Evolutionary conservation across 2,888 invertebrate species (phyloP), one percentile per base, ranked within the genome.

Genomic region (Orthonychiurus folsomi): DNA sequence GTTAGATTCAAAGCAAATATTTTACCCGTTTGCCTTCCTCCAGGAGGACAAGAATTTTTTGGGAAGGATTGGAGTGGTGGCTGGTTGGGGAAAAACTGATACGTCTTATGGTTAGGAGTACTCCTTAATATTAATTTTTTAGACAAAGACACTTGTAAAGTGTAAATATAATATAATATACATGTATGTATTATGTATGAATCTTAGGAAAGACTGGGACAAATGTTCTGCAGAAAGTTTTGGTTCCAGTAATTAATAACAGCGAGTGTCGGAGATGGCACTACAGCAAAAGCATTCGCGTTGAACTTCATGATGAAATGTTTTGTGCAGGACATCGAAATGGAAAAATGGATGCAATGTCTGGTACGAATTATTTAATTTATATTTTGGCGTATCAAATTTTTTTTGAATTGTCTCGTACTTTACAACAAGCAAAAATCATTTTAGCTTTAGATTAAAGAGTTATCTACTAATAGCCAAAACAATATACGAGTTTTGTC

Each of bases 11-110:
- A 80, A 59, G 81, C 79, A 47, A 87, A 89, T 74, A 88, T 90
- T 67, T 78, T 86, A 27, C 89, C 90, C 1, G 88, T 90, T 64
- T 90, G 90, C 73, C 79, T 90, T 53, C 90, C 90, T 0, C 80
- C 82, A 9, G 75, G n/a, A 76, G 37, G 74, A 74, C 20, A 75
- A 77, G 24, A 73, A 75, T 57, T 78, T 77, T 66, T 75, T 75
- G 54, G 84, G 84, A 0, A 79, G 81, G 63, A 81, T 81, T 63
- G 86, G 83, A 1, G 79, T 84, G 1, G 88, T 89, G 0, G 89
- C 89, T 0, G 89, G 89, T 0, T 90, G 89, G 89, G 89, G 89
- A 1, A 89, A 89, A 77, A 87, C 88, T 0, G 86, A 87, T 68
- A 76, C 77, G 27, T 77, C 76, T 18, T 77, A 77, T 64, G 77